Percentiles rank a stretch among this genome's conserved stretches.
phyloP scores from a whole-genome alignment of 2,797 vertebrate species.

The Miichthys miiuy region DNA sequence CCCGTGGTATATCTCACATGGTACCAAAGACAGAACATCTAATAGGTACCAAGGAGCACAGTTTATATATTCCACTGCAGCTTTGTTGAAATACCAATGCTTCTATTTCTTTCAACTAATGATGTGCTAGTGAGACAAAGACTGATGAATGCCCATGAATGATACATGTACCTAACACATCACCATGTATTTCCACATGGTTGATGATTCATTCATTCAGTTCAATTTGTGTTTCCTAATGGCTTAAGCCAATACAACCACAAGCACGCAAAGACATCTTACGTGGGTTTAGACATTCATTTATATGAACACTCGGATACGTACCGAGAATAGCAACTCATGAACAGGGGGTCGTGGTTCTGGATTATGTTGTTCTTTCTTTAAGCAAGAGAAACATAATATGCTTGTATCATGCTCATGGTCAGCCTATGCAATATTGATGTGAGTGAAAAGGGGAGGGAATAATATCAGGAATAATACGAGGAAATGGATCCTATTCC shows the following conservation, averaged over 20 bases:
- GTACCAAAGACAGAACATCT: conserved; percentile 5
- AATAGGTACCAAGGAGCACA: not conserved
- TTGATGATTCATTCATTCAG: conserved; percentile 20
- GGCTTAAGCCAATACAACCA: conserved; percentile 8
- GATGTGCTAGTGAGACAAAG: conserved; percentile 5
- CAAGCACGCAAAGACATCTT: conserved; percentile 15
- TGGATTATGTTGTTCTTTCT: conserved; percentile 22
- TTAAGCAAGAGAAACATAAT: conserved; percentile 59
- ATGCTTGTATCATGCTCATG: conserved; percentile 39
- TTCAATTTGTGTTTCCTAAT: conserved; percentile 19
- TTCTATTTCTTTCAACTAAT: conserved; percentile 22
- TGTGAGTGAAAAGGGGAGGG: conserved; percentile 37
- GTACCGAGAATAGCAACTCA: not conserved
- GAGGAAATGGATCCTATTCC: conserved; percentile 60
- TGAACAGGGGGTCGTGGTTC: not conserved
- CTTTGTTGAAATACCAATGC: conserved; percentile 17
- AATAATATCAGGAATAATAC: conserved; percentile 47
- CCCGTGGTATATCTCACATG: not conserved
- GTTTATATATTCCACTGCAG: not conserved
- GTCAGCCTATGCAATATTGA: conserved; percentile 66
- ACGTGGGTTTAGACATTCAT: conserved; percentile 4
- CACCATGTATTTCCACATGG: conserved; percentile 6
- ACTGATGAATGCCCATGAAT: conserved; percentile 26
- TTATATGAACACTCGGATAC: conserved; percentile 13
- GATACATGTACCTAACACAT: conserved; percentile 15